These are phyloP conservation scores for Liposcelis brunnea DNA, from an alignment of 2,888 invertebrate species.

Conservation along the genomic window DNA sequence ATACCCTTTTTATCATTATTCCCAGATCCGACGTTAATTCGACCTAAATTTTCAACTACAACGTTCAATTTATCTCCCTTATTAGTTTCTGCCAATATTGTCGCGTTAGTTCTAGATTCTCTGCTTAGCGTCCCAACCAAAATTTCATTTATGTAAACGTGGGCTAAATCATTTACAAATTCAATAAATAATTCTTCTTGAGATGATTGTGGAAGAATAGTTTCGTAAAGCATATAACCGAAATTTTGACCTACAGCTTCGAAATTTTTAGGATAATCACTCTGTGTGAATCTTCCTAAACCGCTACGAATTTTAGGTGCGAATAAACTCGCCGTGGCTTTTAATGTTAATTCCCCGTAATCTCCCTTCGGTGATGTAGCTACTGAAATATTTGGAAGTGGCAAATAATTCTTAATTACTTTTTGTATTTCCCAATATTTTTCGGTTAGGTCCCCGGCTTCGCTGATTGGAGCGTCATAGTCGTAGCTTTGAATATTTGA, in stretches of 20 bases:
- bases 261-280: conserved; percentile 46
- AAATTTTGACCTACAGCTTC: conserved; percentile 40
- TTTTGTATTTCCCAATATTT: conserved; percentile 59
- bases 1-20: conserved; percentile 36
- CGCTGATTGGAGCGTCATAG: conserved; percentile 77
- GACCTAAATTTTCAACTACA: conserved; percentile 46
- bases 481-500: conserved; percentile 75
- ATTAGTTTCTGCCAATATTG: background rate
- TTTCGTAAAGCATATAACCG: conserved; percentile 47
- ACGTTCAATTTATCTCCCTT: conserved; percentile 17
- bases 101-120: background rate
- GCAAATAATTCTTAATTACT: conserved; percentile 26
- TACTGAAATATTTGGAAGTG: background rate
- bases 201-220: conserved; percentile 25
- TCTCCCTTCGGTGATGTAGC: background rate
- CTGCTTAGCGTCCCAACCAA: background rate
- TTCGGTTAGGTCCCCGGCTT: conserved; percentile 73
- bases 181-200: conserved; percentile 13
- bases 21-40: conserved; percentile 46
- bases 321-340: conserved; percentile 13
- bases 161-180: conserved; percentile 50
- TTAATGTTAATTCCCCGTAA: conserved; percentile 11
- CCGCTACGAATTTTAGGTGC: conserved; percentile 22
- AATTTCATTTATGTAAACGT: conserved; percentile 42
- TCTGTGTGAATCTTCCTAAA: no score